Percentiles rank a stretch among this genome's conserved stretches.
Conservation (phyloP, 2,888 invertebrate species). For the Agrotis exclamationis region DNA sequence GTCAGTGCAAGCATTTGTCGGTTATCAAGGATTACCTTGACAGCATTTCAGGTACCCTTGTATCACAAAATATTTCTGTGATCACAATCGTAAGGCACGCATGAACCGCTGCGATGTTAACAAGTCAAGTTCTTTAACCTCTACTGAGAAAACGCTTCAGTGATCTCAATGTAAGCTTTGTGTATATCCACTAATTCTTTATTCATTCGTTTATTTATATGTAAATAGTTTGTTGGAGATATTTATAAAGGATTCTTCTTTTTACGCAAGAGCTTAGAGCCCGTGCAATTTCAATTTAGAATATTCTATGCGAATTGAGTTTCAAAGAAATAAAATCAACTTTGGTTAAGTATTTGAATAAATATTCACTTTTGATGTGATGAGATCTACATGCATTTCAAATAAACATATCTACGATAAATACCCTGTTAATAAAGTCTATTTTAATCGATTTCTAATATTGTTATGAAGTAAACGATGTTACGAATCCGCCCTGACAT, state of each 20-base stretch:
- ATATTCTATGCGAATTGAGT: slow-evolving; percentile 19
- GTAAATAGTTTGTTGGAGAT: slow-evolving; percentile 33
- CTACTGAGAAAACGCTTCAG: slow-evolving; percentile 68
- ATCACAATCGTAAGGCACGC: slow-evolving; percentile 55
- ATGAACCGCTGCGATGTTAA: slow-evolving; percentile 69
- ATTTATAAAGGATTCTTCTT: slow-evolving; percentile 17
- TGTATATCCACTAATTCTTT: slow-evolving; percentile 32
- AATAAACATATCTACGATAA: slow-evolving; percentile 29
- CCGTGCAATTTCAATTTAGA: slow-evolving; percentile 12
- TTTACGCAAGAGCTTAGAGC: slow-evolving; percentile 7
- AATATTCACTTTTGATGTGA: slow-evolving; percentile 23
- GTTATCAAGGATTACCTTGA: slow-evolving; percentile 1
- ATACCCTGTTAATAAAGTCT: slow-evolving; percentile 15
- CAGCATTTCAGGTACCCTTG: slow-evolving; percentile 31
- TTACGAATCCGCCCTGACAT: slow-evolving; percentile 15
- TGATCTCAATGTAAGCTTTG: slow-evolving; percentile 62
- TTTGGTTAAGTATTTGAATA: slow-evolving; percentile 5
- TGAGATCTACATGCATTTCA: slow-evolving; percentile 14
- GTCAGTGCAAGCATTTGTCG: too few relatives aligned
- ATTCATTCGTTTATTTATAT: slow-evolving; percentile 39
- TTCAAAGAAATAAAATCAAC: slow-evolving; percentile 30
- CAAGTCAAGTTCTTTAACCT: slow-evolving; percentile 76
- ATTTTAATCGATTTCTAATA: slow-evolving; percentile 37
- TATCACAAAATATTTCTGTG: too few relatives aligned
- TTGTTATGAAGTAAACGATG: slow-evolving; percentile 11